phyloP scores from a whole-genome alignment of 2,888 invertebrate genomes.

The Archips crataeganus region DNA sequence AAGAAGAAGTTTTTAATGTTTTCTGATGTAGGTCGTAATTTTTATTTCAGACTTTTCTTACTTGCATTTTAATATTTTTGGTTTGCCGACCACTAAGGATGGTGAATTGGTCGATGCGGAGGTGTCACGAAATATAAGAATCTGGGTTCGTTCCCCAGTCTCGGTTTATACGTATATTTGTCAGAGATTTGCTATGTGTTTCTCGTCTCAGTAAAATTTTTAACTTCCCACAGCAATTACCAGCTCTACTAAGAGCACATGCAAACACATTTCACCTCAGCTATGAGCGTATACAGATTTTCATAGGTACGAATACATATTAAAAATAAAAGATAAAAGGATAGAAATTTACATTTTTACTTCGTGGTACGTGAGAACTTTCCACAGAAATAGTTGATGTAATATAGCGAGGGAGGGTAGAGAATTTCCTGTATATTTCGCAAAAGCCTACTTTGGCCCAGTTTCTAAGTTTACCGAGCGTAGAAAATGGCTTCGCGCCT shows the following conservation, averaged over 20 bases:
- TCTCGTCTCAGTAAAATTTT: no score
- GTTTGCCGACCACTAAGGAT: no score
- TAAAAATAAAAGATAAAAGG: slow-evolving; percentile 50
- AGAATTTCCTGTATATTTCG: slow-evolving; percentile 73
- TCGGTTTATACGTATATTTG: no score
- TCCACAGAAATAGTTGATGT: slow-evolving; percentile 75
- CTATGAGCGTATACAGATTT: background rate
- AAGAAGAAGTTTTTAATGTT: background rate
- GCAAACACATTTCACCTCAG: background rate
- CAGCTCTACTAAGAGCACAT: background rate
- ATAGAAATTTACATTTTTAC: slow-evolving; percentile 70
- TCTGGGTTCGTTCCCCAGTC: no score
- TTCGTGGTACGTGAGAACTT: slow-evolving; percentile 64
- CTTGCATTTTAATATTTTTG: no score
- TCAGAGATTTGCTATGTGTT: no score
- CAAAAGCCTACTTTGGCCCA: slow-evolving; percentile 82
- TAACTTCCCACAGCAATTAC: no score
- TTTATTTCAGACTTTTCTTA: background rate
- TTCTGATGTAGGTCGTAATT: background rate
- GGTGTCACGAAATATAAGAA: no score
- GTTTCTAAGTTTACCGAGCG: slow-evolving; percentile 81
- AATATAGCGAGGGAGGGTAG: slow-evolving; percentile 68
- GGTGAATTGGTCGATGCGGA: no score
- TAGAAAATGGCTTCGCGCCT: slow-evolving; percentile 76
- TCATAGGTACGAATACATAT: slow-evolving; percentile 26